Evolutionary conservation across 1,140 invertebrate species (phyloP).

Genomic region (Capitella teleta): DNA sequence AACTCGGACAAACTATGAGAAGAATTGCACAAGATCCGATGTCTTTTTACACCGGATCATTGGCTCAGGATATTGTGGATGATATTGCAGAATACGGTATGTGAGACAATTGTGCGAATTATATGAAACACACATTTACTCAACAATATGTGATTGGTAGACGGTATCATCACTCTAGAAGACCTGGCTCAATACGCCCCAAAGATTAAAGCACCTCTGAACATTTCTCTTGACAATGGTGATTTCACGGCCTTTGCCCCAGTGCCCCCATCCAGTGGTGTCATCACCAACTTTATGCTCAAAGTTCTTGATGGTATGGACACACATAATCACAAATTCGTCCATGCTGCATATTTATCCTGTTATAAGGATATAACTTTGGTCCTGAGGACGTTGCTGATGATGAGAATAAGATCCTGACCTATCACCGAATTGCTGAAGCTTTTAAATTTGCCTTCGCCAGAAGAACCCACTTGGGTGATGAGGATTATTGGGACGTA

Average conservation of each 20-base stretch:
- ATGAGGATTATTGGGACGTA: slow-evolving; percentile 49
- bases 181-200: slow-evolving; percentile 27
- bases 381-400: slow-evolving; percentile 8
- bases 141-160: too few relatives aligned
- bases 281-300: slow-evolving; percentile 66
- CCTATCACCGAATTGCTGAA: slow-evolving; percentile 79
- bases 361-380: neutral
- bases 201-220: slow-evolving; percentile 13
- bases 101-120: too few relatives aligned
- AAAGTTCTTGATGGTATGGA: slow-evolving; percentile 59
- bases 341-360: neutral
- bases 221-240: slow-evolving; percentile 20
- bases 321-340: neutral
- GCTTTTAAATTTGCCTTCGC: slow-evolving; percentile 82
- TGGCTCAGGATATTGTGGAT: slow-evolving; percentile 53
- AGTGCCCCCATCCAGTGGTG: slow-evolving; percentile 68
- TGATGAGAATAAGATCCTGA: slow-evolving; percentile 26
- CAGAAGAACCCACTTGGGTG: slow-evolving; percentile 65
- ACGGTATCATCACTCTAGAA: slow-evolving; percentile 24
- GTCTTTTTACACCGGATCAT: slow-evolving; percentile 58
- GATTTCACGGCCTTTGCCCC: slow-evolving; percentile 57
- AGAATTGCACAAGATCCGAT: slow-evolving; percentile 51
- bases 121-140: too few relatives aligned
- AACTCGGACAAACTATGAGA: slow-evolving; percentile 10
- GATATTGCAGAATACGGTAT: slow-evolving; percentile 56